Conservation (phyloP, 2,888 invertebrate genomes). For the Seira sanloemensis region DNA sequence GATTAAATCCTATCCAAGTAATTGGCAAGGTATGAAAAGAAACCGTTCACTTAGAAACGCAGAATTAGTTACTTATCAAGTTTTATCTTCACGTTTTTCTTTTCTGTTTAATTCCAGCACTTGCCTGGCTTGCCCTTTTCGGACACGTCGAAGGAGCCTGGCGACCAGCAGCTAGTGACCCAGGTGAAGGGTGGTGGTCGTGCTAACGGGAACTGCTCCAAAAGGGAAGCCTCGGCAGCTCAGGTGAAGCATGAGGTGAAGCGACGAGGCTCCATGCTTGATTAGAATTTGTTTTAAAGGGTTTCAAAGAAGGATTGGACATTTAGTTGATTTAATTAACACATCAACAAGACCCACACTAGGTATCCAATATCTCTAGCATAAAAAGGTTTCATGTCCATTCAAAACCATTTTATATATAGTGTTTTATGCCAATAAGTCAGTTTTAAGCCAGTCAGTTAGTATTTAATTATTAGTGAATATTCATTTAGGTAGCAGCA, state of each 20-base stretch:
- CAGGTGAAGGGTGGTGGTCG: neutral
- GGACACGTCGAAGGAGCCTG: neutral
- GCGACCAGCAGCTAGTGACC: neutral
- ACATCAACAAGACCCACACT: too few species aligned
- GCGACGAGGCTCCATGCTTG: neutral
- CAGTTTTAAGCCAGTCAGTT: too few species aligned
- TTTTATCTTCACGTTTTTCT: conserved; percentile 11
- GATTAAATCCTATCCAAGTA: conserved; percentile 95
- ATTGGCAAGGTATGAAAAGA: conserved; percentile 80
- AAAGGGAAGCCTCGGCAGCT: neutral
- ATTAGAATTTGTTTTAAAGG: too few species aligned
- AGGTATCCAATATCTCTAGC: too few species aligned
- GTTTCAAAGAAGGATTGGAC: too few species aligned
- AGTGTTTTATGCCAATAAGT: too few species aligned
- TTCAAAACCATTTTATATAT: too few species aligned
- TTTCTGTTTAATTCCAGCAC: conserved; percentile 22
- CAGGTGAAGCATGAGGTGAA: neutral
- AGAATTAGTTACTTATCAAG: neutral
- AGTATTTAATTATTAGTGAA: too few species aligned
- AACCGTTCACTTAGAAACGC: neutral
- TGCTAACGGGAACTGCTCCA: neutral
- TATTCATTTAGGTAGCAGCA: too few species aligned
- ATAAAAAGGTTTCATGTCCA: too few species aligned
- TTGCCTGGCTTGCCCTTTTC: conserved; percentile 29
- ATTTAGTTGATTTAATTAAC: too few species aligned